Evolutionary conservation across 2,888 invertebrate species (phyloP).

Genomic region (Sphaerophoria taeniata): DNA sequence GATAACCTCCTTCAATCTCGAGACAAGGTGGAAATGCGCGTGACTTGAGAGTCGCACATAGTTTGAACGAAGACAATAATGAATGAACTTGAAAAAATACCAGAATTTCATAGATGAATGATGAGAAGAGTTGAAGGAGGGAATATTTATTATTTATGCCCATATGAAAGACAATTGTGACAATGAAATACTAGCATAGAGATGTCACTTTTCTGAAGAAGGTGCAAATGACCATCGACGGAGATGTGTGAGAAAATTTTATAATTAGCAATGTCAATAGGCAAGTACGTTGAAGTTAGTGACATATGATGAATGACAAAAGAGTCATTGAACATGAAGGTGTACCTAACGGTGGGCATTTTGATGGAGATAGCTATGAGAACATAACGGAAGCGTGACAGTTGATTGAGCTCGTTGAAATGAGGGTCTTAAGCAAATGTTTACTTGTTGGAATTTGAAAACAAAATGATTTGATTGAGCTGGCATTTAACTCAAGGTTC

Average conservation of each 20-base stretch:
- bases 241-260: conserved; percentile 41
- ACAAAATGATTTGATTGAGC: too few relatives aligned
- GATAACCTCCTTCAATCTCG: conserved; percentile 2
- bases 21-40: conserved; percentile 40
- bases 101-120: conserved; percentile 33
- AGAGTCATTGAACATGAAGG: conserved; percentile 14
- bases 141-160: not conserved
- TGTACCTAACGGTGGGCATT: conserved; percentile 4
- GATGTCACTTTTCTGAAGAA: conserved; percentile 29
- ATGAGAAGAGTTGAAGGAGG: conserved; percentile 32
- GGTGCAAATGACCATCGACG: conserved; percentile 32
- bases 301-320: conserved; percentile 29
- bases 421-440: too few relatives aligned
- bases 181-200: conserved; percentile 40
- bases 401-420: too few relatives aligned
- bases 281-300: not conserved
- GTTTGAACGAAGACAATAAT: conserved; percentile 34
- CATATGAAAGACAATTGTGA: conserved; percentile 15
- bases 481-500: too few relatives aligned
- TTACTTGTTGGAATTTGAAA: too few relatives aligned
- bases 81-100: conserved; percentile 68
- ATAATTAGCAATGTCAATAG: conserved; percentile 38
- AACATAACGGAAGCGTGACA: too few relatives aligned
- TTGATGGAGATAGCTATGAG: not conserved
- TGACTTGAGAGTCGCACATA: conserved; percentile 36